phyloP scores from a whole-genome alignment of 2,797 vertebrate genomes.

The Myotis pilosus region DNA sequence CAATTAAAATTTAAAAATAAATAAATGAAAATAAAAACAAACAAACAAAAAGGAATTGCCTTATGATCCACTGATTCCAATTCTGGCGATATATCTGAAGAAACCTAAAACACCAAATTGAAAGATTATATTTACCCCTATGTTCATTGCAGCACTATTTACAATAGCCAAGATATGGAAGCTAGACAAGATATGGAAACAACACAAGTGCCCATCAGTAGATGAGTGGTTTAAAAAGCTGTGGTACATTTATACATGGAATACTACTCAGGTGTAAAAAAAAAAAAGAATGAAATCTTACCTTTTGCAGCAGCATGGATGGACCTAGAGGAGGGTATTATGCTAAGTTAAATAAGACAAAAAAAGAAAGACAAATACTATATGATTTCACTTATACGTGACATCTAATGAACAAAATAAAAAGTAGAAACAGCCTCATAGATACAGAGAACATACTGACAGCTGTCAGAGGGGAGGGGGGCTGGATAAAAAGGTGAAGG shows the following conservation, averaged over 20 bases:
- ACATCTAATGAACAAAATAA: neutral
- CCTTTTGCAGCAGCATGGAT: neutral
- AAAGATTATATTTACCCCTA: neutral
- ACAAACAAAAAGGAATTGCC: neutral
- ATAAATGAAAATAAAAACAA: neutral
- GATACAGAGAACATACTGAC: neutral
- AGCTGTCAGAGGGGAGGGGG: neutral
- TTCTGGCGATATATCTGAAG: neutral
- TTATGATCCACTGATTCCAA: neutral
- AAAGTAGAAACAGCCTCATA: neutral
- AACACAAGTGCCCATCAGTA: neutral
- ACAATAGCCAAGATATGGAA: neutral
- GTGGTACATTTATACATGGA: neutral
- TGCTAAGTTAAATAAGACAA: neutral
- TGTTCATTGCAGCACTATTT: neutral
- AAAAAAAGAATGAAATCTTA: neutral
- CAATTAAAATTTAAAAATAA: too few relatives aligned
- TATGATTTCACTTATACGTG: neutral
- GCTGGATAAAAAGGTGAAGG: neutral
- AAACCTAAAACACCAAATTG: neutral
- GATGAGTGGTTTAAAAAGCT: neutral
- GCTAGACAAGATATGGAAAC: neutral
- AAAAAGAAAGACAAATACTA: neutral
- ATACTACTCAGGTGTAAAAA: neutral
- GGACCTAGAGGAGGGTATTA: neutral